These are phyloP conservation scores for Fistularia tabacaria DNA, from an alignment of 2,797 vertebrate species.

Conservation along the genomic window DNA sequence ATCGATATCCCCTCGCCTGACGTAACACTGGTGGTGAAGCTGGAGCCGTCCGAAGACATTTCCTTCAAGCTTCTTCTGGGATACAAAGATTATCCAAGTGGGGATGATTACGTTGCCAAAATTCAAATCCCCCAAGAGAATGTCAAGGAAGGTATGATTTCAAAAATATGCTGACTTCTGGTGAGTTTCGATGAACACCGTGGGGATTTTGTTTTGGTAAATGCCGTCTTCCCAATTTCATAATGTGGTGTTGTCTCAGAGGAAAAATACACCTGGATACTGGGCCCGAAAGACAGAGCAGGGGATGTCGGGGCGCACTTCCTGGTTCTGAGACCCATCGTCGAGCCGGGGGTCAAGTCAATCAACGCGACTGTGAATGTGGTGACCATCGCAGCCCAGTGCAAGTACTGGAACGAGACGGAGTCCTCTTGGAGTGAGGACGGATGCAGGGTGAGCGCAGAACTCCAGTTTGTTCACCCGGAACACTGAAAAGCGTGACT, in stretches of 20 bases:
- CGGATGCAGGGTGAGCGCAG: constrained; percentile 83
- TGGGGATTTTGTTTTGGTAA: not conserved
- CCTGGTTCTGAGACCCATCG: constrained; percentile 77
- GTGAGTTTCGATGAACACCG: not conserved
- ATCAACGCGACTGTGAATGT: constrained; percentile 74
- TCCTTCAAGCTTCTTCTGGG: constrained; percentile 81
- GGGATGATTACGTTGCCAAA: constrained; percentile 75
- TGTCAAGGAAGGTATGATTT: constrained; percentile 69
- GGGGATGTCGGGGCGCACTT: constrained; percentile 81
- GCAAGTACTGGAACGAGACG: constrained; percentile 88
- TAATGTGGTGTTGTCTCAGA: constrained; percentile 63
- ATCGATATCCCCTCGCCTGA: constrained; percentile 80
- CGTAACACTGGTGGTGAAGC: constrained; percentile 82
- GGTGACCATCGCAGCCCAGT: constrained; percentile 83
- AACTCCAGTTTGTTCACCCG: not conserved
- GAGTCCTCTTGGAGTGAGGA: constrained; percentile 81
- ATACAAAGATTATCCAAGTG: constrained; percentile 79
- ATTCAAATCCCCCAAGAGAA: constrained; percentile 71
- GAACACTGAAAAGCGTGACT: constrained; percentile 1
- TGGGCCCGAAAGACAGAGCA: constrained; percentile 77
- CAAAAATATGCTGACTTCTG: not conserved
- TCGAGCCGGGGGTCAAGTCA: constrained; percentile 69
- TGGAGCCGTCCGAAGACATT: constrained; percentile 79
- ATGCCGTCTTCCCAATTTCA: constrained; percentile 7
- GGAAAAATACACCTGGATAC: constrained; percentile 83